Evolutionary conservation across 2,888 invertebrate genomes (phyloP).

Genomic region (Brachycybe producta): DNA sequence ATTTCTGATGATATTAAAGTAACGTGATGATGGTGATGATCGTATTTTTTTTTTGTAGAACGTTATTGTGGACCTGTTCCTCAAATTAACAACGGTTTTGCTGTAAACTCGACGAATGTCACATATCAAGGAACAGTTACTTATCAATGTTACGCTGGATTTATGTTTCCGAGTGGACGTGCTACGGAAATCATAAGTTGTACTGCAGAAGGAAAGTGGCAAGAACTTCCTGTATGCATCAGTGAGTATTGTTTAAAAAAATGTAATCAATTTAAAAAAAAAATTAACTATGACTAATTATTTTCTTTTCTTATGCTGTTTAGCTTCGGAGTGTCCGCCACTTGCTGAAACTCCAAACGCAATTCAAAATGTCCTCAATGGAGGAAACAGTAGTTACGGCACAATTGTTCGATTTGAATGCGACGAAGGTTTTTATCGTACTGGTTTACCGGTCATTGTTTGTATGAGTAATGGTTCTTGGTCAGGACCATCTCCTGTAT

Average conservation of each 20-base stretch:
- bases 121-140: conserved; percentile 85
- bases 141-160: conserved; percentile 93
- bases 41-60: conserved; percentile 26
- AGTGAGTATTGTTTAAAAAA: conserved; percentile 38
- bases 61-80: conserved; percentile 90
- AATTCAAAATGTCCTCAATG: conserved; percentile 71
- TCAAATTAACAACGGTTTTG: conserved; percentile 94
- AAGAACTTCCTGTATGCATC: conserved; percentile 77
- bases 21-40: conserved; percentile 18
- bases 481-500: conserved; percentile 81
- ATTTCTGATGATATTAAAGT: neutral
- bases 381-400: conserved; percentile 81
- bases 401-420: conserved; percentile 86
- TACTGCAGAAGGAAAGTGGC: conserved; percentile 80
- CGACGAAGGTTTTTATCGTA: conserved; percentile 75
- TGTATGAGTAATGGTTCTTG: conserved; percentile 94
- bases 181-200: conserved; percentile 82
- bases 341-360: conserved; percentile 75
- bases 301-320: neutral
- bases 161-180: conserved; percentile 75
- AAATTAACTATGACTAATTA: neutral
- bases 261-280: neutral
- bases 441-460: conserved; percentile 74
- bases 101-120: conserved; percentile 87
- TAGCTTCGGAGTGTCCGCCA: conserved; percentile 81